Base-by-base conservation (phyloP, 64 coral and sea anemone genomes). In the Pocillopora damicornis region DNA sequence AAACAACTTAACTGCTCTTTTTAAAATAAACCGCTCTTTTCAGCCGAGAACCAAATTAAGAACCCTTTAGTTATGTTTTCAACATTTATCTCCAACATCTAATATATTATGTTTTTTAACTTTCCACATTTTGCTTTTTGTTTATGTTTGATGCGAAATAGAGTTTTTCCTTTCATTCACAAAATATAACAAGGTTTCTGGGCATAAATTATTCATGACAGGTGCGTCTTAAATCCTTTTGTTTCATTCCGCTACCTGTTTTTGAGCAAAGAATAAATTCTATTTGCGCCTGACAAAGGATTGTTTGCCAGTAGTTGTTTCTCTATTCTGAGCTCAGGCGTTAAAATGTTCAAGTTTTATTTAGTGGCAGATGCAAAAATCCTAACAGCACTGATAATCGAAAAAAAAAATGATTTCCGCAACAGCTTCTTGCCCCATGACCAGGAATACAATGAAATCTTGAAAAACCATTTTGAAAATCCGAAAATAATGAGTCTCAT, bases 181-280 rank as follows among this genome's bases (percentile, higher is more conserved):
- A 67, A 66, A 69, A 84, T 58, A 72, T 84, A 84, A 84, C 69
- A 71, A 69, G 34, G 68, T 72, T 9, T 71, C 63, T 84, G 42
- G 63, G 81, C 58, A 84, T 84, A 84, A 84, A 84, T 84, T 84
- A 84, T 25, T 36, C 57, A 6, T 84, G 63, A 71, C 81, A 84
- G 81, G 36, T 84, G 81, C 18, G 51, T 67, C 56, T 84, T 57
- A 65, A 37, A 22, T 71, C 18, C 63, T 56, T 84, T 72, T 84
- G 63, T 71, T 16, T 57, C 23, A 22, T 20, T 45, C 37, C 58
- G 35, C 37, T 67, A 84, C 81, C 37, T 84, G 81, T 45, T 71
- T 37, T 56, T 16, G 42, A 20, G 61, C 25, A 72, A 71, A 84
- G 81, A 84, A 84, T 72, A 84, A 72, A 57, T 58, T 80, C 13